Evolutionary conservation across 2,888 invertebrate genomes (phyloP).

Genomic region (Laspeyria flexula): DNA sequence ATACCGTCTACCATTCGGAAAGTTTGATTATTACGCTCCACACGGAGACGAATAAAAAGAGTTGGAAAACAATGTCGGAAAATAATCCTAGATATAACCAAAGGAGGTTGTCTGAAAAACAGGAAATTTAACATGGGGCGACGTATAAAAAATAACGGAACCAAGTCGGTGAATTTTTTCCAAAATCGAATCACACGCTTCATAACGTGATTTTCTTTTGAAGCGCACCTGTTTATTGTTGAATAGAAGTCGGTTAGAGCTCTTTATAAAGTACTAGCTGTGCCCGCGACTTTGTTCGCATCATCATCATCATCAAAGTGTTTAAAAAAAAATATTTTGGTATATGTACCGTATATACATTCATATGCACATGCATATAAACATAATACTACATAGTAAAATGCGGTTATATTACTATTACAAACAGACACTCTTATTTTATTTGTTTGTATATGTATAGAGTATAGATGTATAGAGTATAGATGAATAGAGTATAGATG

Average conservation of each 20-base stretch:
- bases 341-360: too few relatives aligned
- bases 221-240: conserved; percentile 46
- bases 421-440: too few relatives aligned
- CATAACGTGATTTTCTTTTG: conserved; percentile 65
- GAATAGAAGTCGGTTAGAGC: conserved; percentile 2
- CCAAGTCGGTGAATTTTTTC: conserved; percentile 55
- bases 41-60: conserved; percentile 23
- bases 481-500: too few relatives aligned
- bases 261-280: too few relatives aligned
- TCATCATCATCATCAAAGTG: too few relatives aligned
- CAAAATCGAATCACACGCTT: conserved; percentile 68
- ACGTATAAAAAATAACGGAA: conserved; percentile 22
- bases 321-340: too few relatives aligned
- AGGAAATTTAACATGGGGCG: conserved; percentile 27
- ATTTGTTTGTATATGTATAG: too few relatives aligned
- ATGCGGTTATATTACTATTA: too few relatives aligned
- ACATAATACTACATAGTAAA: too few relatives aligned
- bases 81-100: conserved; percentile 18
- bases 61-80: conserved; percentile 32
- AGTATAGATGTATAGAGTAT: too few relatives aligned
- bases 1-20: conserved; percentile 18
- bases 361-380: too few relatives aligned
- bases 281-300: too few relatives aligned
- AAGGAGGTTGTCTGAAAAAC: conserved; percentile 31
- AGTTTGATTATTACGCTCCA: conserved; percentile 21